A percentile compares a stretch with the other conserved stretches of the same genome.
These are phyloP conservation scores for Bubo scandiacus DNA, from an alignment of 2,113 vertebrate genomes.

Conservation along the genomic window DNA sequence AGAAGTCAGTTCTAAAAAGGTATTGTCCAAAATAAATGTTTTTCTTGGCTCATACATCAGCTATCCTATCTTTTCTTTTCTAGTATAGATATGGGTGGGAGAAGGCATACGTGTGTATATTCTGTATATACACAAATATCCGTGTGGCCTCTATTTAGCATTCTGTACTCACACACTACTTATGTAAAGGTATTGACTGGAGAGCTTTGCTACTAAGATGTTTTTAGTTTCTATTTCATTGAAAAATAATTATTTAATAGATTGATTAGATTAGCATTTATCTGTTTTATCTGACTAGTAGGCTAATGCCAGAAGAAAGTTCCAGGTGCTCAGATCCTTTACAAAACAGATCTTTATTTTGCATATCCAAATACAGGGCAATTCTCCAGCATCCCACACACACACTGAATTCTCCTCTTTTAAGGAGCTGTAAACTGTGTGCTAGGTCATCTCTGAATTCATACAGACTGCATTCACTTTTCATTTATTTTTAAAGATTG, in stretches of 20 bases:
- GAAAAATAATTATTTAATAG: constrained; percentile 19
- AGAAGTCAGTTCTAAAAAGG: constrained; percentile 61
- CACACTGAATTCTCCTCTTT: neutral
- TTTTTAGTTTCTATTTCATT: neutral
- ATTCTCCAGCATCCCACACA: neutral
- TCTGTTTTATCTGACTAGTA: constrained; percentile 2
- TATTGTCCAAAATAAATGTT: constrained; percentile 56
- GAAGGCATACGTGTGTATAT: neutral
- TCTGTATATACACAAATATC: neutral
- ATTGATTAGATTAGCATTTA: constrained; percentile 18
- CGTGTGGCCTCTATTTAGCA: neutral
- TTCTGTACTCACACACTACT: neutral
- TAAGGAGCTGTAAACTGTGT: constrained; percentile 9
- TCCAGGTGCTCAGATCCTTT: constrained; percentile 2
- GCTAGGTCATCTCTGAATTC: constrained; percentile 1
- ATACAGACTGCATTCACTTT: neutral
- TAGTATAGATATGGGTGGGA: neutral
- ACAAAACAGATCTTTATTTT: constrained; percentile 33
- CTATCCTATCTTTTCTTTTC: constrained; percentile 21
- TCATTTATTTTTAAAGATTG: constrained; percentile 32
- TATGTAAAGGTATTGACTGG: neutral
- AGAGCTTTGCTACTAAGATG: neutral
- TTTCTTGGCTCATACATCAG: constrained; percentile 50
- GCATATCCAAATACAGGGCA: constrained; percentile 19
- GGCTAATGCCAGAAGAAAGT: constrained; percentile 3